Percentiles rank a stretch among this genome's conserved stretches.
phyloP scores from a whole-genome alignment of 2,888 invertebrate genomes.

The Platycheirus rosarum region DNA sequence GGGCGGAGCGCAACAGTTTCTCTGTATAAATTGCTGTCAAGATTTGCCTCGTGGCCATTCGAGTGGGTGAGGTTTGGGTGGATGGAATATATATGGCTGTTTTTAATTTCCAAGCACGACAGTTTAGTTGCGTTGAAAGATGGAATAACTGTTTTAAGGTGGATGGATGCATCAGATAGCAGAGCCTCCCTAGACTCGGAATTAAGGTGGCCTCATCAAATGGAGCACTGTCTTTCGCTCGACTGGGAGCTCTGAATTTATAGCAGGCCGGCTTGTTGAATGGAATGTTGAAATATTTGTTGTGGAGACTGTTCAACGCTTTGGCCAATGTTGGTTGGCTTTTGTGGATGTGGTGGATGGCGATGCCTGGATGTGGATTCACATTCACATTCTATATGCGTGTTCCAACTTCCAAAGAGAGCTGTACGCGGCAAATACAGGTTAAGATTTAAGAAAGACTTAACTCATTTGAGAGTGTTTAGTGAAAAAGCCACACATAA shows the following conservation, averaged over 20 bases:
- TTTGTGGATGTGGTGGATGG: not conserved
- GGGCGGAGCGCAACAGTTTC: slow-evolving; percentile 5
- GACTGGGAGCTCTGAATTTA: slow-evolving; percentile 67
- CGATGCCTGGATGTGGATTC: too few species aligned
- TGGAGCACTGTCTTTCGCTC: slow-evolving; percentile 76
- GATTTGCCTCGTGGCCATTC: too few species aligned
- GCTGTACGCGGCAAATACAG: too few species aligned
- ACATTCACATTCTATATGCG: too few species aligned
- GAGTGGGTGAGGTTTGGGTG: not conserved
- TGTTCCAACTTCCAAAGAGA: too few species aligned
- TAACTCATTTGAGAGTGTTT: too few species aligned
- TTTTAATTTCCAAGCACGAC: too few species aligned
- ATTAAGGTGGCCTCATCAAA: slow-evolving; percentile 75
- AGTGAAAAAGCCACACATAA: too few species aligned
- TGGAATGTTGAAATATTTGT: not conserved
- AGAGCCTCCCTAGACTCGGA: slow-evolving; percentile 41
- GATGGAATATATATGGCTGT: too few species aligned
- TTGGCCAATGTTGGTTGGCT: not conserved
- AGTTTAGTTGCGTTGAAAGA: too few species aligned
- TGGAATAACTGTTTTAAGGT: slow-evolving; percentile 36
- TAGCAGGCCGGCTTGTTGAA: slow-evolving; percentile 50
- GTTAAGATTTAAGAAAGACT: too few species aligned
- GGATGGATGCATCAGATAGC: slow-evolving; percentile 51
- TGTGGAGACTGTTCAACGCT: slow-evolving; percentile 11
- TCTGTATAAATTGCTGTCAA: too few species aligned